Base-by-base conservation (phyloP, 1,140 invertebrate species). In the Drosophila truncata region DNA sequence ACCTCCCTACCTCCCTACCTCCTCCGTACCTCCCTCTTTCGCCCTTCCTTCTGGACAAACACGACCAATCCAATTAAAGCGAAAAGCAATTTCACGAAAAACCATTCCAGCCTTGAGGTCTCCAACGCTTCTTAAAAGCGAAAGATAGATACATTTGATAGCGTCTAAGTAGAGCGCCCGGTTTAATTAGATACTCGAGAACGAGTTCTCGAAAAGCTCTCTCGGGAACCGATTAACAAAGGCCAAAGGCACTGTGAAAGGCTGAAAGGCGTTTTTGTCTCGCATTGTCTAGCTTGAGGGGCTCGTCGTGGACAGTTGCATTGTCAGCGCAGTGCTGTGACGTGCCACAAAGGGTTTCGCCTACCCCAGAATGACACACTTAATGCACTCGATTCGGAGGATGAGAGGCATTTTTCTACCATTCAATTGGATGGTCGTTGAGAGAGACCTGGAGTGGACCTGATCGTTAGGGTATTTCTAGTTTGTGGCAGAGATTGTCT, bases 151-250 rank as follows among this genome's bases (percentile, higher is more conserved):
- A 50, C 64, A 58, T 78, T 59, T 46, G 74, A 82, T 87, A 79
- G 27, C 78, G 63, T 46, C 49, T 67, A 83, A 83, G 62, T 66
- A 72, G 71, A 77, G 65, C 65, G 77, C 65, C 75, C 61, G 52
- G 77, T 81, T 84, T 90, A 88, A 88, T 90, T 90, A 90, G 85
- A 78, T 64, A 84, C 84, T 87, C 71, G 54, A 54, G 50, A 54
- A 72, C 52, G 25, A 25, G 29, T 39, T 31, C 33, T 73, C 66
- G 35, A 62, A 59, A 64, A 52, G 55, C 64, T 60, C 64, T 60
- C 44, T 78, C 25, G 37, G 75, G 63, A 61, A 63, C 61, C 66
- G 63, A 72, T 55, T 69, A 72, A 88, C 84, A 87, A 88, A 78
- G 85, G 63, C 62, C 60, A 79, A 69, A 72, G 7, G 62, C 70